These are phyloP conservation scores for Mercenaria mercenaria DNA, from an alignment of 1,140 invertebrate genomes.

Conservation along the genomic window DNA sequence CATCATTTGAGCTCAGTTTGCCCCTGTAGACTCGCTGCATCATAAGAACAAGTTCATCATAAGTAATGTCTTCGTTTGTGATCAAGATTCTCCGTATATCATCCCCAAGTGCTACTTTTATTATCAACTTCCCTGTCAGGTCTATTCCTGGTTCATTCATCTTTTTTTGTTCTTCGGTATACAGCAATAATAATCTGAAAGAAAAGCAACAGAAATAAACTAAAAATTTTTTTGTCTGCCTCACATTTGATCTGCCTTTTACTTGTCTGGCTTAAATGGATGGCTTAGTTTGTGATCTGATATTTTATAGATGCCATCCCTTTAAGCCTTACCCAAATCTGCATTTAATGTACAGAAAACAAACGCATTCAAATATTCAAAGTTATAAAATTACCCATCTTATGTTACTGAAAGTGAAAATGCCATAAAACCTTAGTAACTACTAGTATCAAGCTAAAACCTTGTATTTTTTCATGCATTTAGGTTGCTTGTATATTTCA, in stretches of 20 bases:
- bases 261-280: too few relatives aligned
- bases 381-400: too few relatives aligned
- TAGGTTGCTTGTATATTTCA: too few relatives aligned
- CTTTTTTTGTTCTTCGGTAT: not conserved
- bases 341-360: not conserved
- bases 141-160: conserved; percentile 83
- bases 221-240: not conserved
- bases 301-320: too few relatives aligned
- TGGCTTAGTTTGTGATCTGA: too few relatives aligned
- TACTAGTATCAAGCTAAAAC: too few relatives aligned
- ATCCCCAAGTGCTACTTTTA: conserved; percentile 90
- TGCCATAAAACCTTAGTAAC: too few relatives aligned
- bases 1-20: conserved; percentile 89
- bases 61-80: conserved; percentile 92
- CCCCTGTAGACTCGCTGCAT: conserved; percentile 92
- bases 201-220: not conserved
- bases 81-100: conserved; percentile 92
- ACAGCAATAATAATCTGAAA: not conserved
- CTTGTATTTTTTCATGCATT: too few relatives aligned
- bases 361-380: not conserved
- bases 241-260: not conserved
- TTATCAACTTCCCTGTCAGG: conserved; percentile 88
- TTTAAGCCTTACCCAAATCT: too few relatives aligned
- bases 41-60: conserved; percentile 92
- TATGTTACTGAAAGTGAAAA: too few relatives aligned